Evolutionary conservation across 2,113 vertebrate genomes (phyloP), one percentile per base, ranked within the genome.

Genomic region (Limanda limanda): DNA sequence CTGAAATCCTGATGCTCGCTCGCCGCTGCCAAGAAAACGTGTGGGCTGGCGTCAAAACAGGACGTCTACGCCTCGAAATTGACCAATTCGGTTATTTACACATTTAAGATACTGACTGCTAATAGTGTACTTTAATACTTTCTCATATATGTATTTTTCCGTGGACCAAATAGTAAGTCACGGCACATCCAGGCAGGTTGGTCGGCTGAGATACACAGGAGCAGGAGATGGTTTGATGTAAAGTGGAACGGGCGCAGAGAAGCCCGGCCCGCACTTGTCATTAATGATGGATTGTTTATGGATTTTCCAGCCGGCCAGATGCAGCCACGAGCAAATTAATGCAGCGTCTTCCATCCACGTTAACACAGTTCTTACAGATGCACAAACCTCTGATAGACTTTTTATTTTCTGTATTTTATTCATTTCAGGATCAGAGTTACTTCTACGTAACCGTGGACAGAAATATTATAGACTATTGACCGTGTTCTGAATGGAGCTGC

Each of bases 11-110:
- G 73, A 70, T 55, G 68, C 64, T 57, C 6, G 5, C 31, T 6
- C 31, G 27, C 27, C 27, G 27, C 71, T 87, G 84, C 74, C 86
- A 90, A 74, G 68, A 68, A 67, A 54, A 76, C 21, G 79, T 13
- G 81, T 83, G 69, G 85, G 81, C 79, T 69, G 78, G 67, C 71
- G 78, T 85, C 60, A 65, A 37, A 40, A 12, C 5, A 5, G 71
- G 56, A 79, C 27, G 77, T 72, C 68, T 63, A 23, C 7, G 59
- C 51, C 68, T 64, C 31, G 17, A 47, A 45, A 23, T 1, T 3
- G 0, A 47, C 31, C 31, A 31, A 31, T 31, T 31, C 6, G 31
- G 9, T 18, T 17, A 31, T 60, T 59, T 17, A 0, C 4, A 56
- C 31, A 57, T 45, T 63, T 47, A 62, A 23, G 31, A 25, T 3